These are phyloP conservation scores for Drosophila nasuta DNA, from an alignment of 1,140 invertebrate species.

Conservation along the genomic window DNA sequence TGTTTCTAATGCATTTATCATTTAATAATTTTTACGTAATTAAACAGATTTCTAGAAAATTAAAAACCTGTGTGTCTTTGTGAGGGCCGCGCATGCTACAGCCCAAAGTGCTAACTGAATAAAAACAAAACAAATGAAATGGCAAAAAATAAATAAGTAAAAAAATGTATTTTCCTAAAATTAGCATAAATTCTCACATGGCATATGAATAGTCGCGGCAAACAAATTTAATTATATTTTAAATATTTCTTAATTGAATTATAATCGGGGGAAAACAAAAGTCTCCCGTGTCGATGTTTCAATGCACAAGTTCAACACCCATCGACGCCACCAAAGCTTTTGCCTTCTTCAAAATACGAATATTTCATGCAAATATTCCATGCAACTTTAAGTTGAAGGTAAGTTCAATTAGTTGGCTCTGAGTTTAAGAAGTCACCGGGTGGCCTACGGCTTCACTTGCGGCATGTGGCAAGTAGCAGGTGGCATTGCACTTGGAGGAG, in stretches of 20 bases:
- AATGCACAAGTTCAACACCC: conserved; percentile 56
- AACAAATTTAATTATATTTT: conserved; percentile 68
- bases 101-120: conserved; percentile 1
- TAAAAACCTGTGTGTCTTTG: conserved; percentile 67
- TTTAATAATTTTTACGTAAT: conserved; percentile 71
- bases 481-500: conserved; percentile 47
- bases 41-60: conserved; percentile 51
- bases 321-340: conserved; percentile 1
- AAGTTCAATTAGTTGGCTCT: conserved; percentile 60
- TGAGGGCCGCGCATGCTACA: conserved; percentile 49
- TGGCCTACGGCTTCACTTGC: conserved; percentile 21
- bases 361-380: conserved; percentile 27
- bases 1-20: conserved; percentile 63
- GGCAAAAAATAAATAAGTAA: conserved; percentile 18
- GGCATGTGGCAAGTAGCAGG: conserved; percentile 15
- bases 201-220: conserved; percentile 43
- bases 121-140: background rate
- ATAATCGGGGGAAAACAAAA: conserved; percentile 52
- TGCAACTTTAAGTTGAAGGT: conserved; percentile 64
- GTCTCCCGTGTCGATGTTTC: conserved; percentile 41
- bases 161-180: conserved; percentile 47
- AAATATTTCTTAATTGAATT: conserved; percentile 78
- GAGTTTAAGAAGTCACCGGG: conserved; percentile 42
- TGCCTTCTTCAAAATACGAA: conserved; percentile 8
- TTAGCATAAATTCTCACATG: conserved; percentile 77